Evolutionary conservation across 2,797 vertebrate genomes (phyloP), one percentile per base, ranked within the genome.

Genomic region (Periophthalmus magnuspinnatus): DNA sequence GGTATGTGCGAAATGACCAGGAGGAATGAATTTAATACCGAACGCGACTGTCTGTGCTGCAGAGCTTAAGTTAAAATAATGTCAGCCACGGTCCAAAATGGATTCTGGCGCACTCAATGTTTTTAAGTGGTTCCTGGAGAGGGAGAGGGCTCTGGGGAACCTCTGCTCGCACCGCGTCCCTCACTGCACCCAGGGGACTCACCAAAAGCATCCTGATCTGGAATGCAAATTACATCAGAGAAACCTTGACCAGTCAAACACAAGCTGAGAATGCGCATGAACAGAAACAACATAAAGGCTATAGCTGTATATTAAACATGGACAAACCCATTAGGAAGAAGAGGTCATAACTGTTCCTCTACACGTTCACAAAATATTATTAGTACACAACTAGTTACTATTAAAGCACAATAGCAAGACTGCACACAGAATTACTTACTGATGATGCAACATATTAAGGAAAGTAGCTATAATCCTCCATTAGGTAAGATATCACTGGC

Each of bases 1-100:
- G 33, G 17, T 5, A 13, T 34, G 65, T 36, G 28, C 56, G 47
- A 52, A n/a, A n/a, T 38, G 5, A 68, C 47, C 14, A 34, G 32
- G 48, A 55, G 19, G 4, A 45, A 32, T 10, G 13, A 16, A 16
- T 21, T 41, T 8, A 6, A 36, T 55, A 67, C 38, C 48, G 2
- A 10, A 54, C 63, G 9, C 34, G 41, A 28, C 8, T 21, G 17
- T 63, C 71, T 16, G 19, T 57, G 59, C 52, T 24, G 32, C 21
- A n/a, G 24, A 8, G 32, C 24, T 22, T 21, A 65, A 70, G 70
- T 75, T 48, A 68, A 50, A 60, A 28, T 22, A 33, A 68, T 62
- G 84, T 85, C 86, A 33, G n/a, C 11, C 10, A 54, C 48, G 19
- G 34, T 65, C 41, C 54, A 47, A 68, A 56, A 71, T 70, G 70